A percentile compares a stretch with the other conserved stretches of the same genome.
Evolutionary conservation across 2,797 vertebrate genomes (phyloP).

Genomic region (Chlorospingus flavigularis): DNA sequence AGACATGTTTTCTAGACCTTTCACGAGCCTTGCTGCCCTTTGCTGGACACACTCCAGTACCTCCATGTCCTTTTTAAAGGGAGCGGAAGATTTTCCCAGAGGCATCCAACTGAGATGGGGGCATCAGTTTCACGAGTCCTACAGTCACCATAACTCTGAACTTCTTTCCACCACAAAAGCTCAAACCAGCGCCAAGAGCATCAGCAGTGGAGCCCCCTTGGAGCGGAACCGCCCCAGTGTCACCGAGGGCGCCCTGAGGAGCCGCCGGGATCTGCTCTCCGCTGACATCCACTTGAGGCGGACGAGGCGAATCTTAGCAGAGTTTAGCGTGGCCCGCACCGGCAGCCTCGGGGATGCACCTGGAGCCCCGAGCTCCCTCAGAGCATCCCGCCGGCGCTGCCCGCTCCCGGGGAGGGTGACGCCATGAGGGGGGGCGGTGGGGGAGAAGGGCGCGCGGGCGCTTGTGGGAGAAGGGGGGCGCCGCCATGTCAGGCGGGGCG

Average conservation of each 20-base stretch:
- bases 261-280: background rate
- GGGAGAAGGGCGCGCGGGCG: slow-evolving; percentile 13
- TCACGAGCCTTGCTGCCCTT: background rate
- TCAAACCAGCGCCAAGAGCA: background rate
- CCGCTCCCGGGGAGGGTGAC: background rate
- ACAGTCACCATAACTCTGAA: fast-evolving
- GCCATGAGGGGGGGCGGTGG: background rate
- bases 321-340: fast-evolving
- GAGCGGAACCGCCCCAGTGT: fast-evolving
- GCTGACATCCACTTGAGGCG: fast-evolving
- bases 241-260: background rate
- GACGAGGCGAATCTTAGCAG: background rate
- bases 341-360: background rate
- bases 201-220: fast-evolving
- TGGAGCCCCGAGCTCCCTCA: fast-evolving
- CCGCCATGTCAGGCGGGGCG: slow-evolving; percentile 61
- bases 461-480: slow-evolving; percentile 53
- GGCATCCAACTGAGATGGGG: fast-evolving
- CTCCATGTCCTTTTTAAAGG: background rate
- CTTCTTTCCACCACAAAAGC: fast-evolving
- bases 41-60: background rate
- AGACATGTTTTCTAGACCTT: background rate
- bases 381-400: background rate
- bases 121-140: fast-evolving
- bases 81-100: background rate